These are phyloP conservation scores for Miltochrista miniata DNA, from an alignment of 2,888 invertebrate genomes.

Conservation along the genomic window DNA sequence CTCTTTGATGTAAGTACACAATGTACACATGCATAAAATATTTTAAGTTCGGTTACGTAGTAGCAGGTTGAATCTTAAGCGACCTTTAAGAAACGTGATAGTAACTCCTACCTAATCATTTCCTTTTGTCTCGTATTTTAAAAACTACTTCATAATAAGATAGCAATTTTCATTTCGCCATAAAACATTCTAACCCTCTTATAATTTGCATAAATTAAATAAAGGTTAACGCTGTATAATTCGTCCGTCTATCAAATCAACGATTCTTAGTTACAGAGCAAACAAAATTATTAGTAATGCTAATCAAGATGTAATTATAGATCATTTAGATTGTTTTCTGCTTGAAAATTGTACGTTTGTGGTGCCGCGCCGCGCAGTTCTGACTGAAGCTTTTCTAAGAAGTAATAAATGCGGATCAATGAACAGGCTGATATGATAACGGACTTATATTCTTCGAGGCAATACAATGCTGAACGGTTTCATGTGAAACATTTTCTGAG, in stretches of 20 bases:
- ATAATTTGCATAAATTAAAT: slow-evolving; percentile 71
- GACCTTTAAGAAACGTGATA: no score
- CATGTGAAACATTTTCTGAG: no score
- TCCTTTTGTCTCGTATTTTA: slow-evolving; percentile 10
- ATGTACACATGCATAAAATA: no score
- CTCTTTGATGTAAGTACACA: no score
- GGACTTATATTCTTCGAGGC: not conserved
- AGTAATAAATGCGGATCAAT: not conserved
- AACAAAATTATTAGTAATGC: slow-evolving; percentile 63
- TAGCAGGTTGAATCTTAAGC: no score
- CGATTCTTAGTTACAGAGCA: slow-evolving; percentile 53
- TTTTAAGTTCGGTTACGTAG: no score
- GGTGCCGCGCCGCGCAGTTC: slow-evolving; percentile 16
- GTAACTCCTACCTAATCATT: not conserved
- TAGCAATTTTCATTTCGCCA: slow-evolving; percentile 43
- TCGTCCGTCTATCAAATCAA: slow-evolving; percentile 37
- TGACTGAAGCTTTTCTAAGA: slow-evolving; percentile 13
- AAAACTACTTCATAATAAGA: slow-evolving; percentile 21
- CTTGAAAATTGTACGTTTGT: slow-evolving; percentile 44
- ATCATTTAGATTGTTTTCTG: slow-evolving; percentile 43
- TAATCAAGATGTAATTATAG: slow-evolving; percentile 58
- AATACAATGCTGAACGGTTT: no score
- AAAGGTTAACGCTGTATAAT: slow-evolving; percentile 63
- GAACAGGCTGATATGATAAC: no score
- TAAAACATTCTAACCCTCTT: slow-evolving; percentile 42